These are phyloP conservation scores for Coptodon bakossiorum DNA, from an alignment of 2,113 vertebrate species.

Conservation along the genomic window DNA sequence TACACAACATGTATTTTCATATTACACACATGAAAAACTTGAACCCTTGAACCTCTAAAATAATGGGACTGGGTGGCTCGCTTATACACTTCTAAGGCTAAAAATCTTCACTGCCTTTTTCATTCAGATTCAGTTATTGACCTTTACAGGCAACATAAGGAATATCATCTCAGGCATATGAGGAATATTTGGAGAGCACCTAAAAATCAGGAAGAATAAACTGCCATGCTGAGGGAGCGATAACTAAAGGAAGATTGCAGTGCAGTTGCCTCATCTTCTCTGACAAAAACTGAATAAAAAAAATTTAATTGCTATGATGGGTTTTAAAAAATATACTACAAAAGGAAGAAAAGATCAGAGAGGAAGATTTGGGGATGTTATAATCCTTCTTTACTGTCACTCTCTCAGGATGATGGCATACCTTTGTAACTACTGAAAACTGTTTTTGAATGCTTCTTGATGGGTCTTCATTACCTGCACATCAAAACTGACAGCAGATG, in stretches of 20 bases:
- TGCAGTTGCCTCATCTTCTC: conserved; percentile 26
- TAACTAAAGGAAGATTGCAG: conserved; percentile 12
- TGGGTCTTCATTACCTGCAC: background rate
- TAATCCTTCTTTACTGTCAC: conserved; percentile 20
- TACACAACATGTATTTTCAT: background rate
- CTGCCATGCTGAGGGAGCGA: background rate
- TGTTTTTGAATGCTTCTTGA: background rate
- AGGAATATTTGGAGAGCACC: background rate
- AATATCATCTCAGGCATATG: background rate
- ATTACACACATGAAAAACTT: background rate
- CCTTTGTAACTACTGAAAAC: conserved; percentile 14
- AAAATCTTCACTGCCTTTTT: background rate
- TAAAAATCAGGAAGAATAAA: background rate
- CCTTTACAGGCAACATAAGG: background rate
- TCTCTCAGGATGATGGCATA: conserved; percentile 30
- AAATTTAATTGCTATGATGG: conserved; percentile 14
- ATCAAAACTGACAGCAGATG: background rate
- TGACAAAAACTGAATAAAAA: conserved; percentile 17
- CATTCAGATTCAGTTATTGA: background rate
- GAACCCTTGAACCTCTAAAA: background rate
- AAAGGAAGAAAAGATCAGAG: conserved; percentile 26
- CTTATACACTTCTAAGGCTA: background rate
- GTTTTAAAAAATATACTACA: conserved; percentile 18
- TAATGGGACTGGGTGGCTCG: background rate
- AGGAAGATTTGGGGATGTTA: conserved; percentile 9